Conservation (phyloP, 1,140 invertebrate species). For the Catajapyx aquilonaris region DNA sequence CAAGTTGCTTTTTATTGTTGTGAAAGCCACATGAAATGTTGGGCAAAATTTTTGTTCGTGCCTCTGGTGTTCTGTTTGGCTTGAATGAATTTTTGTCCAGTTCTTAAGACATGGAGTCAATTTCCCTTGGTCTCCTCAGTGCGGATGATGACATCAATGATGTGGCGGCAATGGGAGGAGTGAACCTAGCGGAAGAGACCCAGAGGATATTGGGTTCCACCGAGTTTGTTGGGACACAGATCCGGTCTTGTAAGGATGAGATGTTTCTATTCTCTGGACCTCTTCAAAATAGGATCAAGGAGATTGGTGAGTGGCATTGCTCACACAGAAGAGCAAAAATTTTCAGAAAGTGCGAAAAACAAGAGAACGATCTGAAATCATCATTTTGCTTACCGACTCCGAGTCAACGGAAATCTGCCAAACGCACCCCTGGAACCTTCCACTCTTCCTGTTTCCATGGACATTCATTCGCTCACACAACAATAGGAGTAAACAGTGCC, state of each 20-base stretch:
- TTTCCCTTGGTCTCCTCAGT: conserved; percentile 20
- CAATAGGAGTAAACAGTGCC: no score
- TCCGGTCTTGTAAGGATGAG: conserved; percentile 89
- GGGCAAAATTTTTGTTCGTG: conserved; percentile 7
- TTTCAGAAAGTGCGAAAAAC: no score
- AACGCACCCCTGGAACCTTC: no score
- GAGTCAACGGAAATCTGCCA: no score
- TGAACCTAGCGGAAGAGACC: conserved; percentile 92
- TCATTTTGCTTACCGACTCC: no score
- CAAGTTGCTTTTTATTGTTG: no score
- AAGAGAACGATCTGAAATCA: no score
- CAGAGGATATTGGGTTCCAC: conserved; percentile 86
- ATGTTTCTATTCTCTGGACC: conserved; percentile 58
- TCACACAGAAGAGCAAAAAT: no score
- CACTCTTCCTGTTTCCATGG: no score
- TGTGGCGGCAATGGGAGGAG: conserved; percentile 96
- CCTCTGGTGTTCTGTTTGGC: not conserved
- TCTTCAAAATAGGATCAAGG: conserved; percentile 55
- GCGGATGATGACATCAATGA: conserved; percentile 94
- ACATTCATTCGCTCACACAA: no score
- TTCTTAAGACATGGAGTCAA: no score
- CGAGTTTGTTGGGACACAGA: conserved; percentile 88
- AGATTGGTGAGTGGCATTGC: conserved; percentile 33
- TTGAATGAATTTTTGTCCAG: conserved; percentile 5
- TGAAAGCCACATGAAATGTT: no score